Conservation (phyloP, 2,888 invertebrate genomes). For the Mythimna albipuncta region DNA sequence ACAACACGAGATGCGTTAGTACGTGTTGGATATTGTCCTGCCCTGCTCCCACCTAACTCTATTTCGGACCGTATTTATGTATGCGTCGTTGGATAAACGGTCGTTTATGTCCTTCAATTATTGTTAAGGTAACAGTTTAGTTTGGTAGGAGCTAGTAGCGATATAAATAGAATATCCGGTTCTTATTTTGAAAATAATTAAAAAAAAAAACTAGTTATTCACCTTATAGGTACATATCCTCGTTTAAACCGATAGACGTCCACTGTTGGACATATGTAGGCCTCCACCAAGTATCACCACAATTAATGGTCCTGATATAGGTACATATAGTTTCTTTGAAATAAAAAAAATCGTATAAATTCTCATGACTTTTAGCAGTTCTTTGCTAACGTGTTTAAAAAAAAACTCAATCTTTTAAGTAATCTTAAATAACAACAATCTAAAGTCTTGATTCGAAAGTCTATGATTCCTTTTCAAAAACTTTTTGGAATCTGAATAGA, state of each 20-base stretch:
- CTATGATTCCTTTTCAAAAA: neutral
- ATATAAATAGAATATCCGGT: neutral
- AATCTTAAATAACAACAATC: too few species aligned
- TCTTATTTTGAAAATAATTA: too few species aligned
- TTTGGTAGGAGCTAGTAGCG: neutral
- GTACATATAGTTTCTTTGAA: neutral
- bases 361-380: neutral
- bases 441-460: too few species aligned
- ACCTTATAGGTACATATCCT: too few species aligned
- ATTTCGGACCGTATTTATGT: conserved; percentile 36
- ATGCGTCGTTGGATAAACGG: conserved; percentile 10
- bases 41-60: conserved; percentile 20
- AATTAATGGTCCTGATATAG: too few species aligned
- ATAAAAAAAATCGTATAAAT: neutral
- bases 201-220: too few species aligned
- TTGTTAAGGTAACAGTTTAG: neutral
- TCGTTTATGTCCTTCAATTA: conserved; percentile 7
- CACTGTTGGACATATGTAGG: too few species aligned
- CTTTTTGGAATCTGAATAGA: neutral
- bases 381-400: neutral
- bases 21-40: conserved; percentile 58
- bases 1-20: conserved; percentile 61
- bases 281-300: too few species aligned
- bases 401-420: neutral
- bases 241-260: too few species aligned